Base-by-base conservation (phyloP, 2,797 vertebrate species). In the Mormyrus proboscirostris region DNA sequence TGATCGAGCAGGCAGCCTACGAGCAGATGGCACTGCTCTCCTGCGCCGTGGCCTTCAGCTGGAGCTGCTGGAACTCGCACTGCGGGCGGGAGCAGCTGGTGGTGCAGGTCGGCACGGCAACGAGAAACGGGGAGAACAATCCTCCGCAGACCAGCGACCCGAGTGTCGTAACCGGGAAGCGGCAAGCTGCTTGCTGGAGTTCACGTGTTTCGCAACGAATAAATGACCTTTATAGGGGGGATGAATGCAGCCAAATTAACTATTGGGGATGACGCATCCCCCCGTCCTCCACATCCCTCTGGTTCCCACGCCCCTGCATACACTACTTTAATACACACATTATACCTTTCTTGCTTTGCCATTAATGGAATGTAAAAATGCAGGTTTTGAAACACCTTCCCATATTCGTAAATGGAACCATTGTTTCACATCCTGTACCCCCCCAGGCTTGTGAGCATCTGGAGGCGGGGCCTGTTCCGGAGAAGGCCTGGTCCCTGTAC, bases 11-110 rank as follows among this genome's bases (percentile, higher is more conserved):
- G 2, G 94, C 92, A 29, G 94, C 93, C 44, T 99, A 98, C 53
- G 95, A 96, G 62, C 96, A 99, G 94, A 98, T 99, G 96, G 97
- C 98, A 9, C 94, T 98, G 22, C 89, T 96, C 1, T 95, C 96
- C 41, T 94, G 97, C 0, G 94, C 96, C 4, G 96, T 97, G 50
- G 96, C 96, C 0, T 99, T 99, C 92, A 92, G 95, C 0, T 95
- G 96, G 97, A 99, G 98, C 94, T 97, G 93, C 89, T 99, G 98
- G 98, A 99, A 99, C 6, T 10, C 90, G n/a, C 86, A 90, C 51
- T 97, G 96, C 76, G 94, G 95, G 16, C 90, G 93, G 1, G 94
- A 96, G 5, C 93, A 95, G 59, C 91, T 97, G 0, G 90, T 98
- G 65, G 90, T 99, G 90, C 96, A 97, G 97, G 97, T 98, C 91